phyloP scores from a whole-genome alignment of 2,888 invertebrate genomes.

The Drosophila mettleri region DNA sequence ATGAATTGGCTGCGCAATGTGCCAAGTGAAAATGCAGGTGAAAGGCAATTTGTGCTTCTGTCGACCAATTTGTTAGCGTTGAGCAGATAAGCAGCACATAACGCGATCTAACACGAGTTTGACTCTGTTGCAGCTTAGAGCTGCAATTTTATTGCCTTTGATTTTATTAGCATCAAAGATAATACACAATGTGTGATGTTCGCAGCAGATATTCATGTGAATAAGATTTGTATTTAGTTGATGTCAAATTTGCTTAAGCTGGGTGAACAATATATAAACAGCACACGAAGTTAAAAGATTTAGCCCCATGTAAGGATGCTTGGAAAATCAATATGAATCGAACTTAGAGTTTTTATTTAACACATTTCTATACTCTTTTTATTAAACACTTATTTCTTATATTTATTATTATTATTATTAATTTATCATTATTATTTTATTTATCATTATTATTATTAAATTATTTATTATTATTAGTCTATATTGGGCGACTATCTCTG shows the following conservation, averaged over 20 bases:
- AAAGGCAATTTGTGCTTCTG: conserved; percentile 62
- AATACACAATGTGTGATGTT: neutral
- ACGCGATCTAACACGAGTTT: conserved; percentile 12
- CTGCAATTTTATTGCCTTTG: neutral
- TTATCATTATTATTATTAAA: no score
- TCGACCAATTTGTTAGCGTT: conserved; percentile 43
- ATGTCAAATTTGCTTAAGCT: neutral
- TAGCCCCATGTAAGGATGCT: no score
- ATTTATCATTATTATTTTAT: no score
- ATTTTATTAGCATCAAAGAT: neutral
- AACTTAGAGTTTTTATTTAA: neutral
- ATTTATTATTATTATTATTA: no score
- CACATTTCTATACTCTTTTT: no score
- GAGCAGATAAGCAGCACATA: conserved; percentile 34
- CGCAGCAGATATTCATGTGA: neutral
- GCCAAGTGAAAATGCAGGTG: conserved; percentile 65
- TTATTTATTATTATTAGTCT: no score
- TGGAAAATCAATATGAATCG: neutral
- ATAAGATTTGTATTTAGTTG: neutral
- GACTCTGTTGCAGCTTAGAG: no score
- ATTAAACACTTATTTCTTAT: no score
- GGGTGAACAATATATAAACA: no score
- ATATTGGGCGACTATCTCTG: no score
- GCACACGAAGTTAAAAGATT: no score
- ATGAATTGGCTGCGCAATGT: conserved; percentile 31